Base-by-base conservation (phyloP, 2,113 vertebrate species). In the Pelodiscus sinensis region DNA sequence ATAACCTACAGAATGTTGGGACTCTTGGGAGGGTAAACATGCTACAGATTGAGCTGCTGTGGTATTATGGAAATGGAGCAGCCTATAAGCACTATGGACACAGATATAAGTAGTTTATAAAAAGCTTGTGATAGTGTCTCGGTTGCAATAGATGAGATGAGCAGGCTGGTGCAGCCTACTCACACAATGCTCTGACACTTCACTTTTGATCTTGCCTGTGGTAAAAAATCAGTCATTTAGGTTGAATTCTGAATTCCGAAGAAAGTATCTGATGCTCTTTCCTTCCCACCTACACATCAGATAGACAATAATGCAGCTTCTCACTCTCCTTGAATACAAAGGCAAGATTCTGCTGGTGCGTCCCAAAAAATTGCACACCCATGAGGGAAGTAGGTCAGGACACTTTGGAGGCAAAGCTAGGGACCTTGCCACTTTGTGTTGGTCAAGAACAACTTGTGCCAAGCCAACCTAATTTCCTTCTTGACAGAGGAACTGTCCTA, bases 201-300 rank as follows among this genome's bases (percentile, higher is more conserved):
- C 5, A 19, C n/a, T 21, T n/a, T 35, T 71, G n/a, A 1, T n/a
- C 57, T 44, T 79, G 73, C 82, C 35, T 10, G 22, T 6, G 4
- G n/a, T 71, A 65, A 14, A 56, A 4, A 9, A 54, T 25, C 79
- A 86, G 8, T 18, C 60, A 2, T n/a, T n/a, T n/a, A n/a, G 62
- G 73, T 60, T 86, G 0, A 38, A 81, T 86, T 2, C 1, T 31
- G 79, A 88, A 62, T 1, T n/a, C 68, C 60, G 14, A 71, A 35
- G 68, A 38, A 38, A n/a, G 8, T 1, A 1, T 25, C 35, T 11
- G 8, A 35, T 60, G 16, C 0, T 1, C 1, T 2, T 82, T 81
- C 4, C 1, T 3, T 78, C 4, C 4, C 4, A 75, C 79, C 56
- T 71, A 4, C 24, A 91, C 31, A 73, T 56, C 24, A 58, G 8